These are phyloP conservation scores for Nibea coibor DNA, from an alignment of 2,113 vertebrate species.

Conservation along the genomic window DNA sequence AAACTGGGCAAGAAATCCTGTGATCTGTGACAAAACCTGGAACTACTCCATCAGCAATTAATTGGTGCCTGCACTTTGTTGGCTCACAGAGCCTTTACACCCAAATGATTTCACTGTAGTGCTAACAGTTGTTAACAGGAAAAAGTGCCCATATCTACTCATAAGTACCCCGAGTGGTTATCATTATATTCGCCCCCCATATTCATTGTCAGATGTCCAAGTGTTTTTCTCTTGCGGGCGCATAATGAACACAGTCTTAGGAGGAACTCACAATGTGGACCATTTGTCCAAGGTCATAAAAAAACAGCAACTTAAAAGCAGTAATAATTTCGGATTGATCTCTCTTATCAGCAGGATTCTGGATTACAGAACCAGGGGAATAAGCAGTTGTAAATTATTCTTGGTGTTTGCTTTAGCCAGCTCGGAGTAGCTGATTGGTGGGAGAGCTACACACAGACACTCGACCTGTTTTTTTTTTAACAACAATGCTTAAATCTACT, in stretches of 20 bases:
- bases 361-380: not conserved
- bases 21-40: constrained; percentile 53
- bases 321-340: not conserved
- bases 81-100: constrained; percentile 42
- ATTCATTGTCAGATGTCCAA: constrained; percentile 54
- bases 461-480: too few relatives aligned
- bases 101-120: constrained; percentile 42
- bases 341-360: not conserved
- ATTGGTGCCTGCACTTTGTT: constrained; percentile 57
- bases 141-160: constrained; percentile 25
- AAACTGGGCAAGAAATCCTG: constrained; percentile 24
- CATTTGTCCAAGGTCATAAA: not conserved
- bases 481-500: not conserved
- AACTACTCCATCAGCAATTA: constrained; percentile 46
- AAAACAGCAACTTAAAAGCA: not conserved
- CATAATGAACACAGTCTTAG: not conserved
- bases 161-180: not conserved
- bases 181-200: constrained; percentile 17
- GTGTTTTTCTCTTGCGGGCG: constrained; percentile 21
- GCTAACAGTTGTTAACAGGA: constrained; percentile 43
- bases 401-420: not conserved
- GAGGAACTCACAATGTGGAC: not conserved
- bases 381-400: not conserved
- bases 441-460: not conserved
- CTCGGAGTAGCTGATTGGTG: constrained; percentile 15